Base-by-base conservation (phyloP, 2,888 invertebrate genomes). In the Epistrophe grossulariae region DNA sequence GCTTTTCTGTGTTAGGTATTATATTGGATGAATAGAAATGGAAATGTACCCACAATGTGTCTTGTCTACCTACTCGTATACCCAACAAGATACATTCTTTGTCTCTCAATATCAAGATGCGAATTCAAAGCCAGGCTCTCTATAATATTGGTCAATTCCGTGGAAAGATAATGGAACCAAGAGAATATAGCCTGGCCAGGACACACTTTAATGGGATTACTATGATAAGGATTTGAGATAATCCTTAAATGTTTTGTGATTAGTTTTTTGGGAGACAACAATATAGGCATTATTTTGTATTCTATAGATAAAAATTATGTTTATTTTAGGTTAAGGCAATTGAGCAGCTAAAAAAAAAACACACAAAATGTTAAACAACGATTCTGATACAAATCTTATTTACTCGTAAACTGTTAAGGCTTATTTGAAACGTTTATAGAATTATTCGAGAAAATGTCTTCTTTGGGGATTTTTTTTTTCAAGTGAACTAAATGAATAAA, bases 101-200 rank as follows among this genome's bases (percentile, higher is more conserved):
- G n/a, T n/a, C 45, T 48, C 28, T 28, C 17, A n/a, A 31, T 31
- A 45, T 45, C 17, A 59, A 24, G 38, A 59, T 52, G 19, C 19
- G 15, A 0, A n/a, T 10, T 24, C 19, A 19, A 28, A 55, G 31
- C 55, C 15, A 31, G n/a, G n/a, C 55, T 31, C 28, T 31, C 28
- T 0, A 24, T 1, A n/a, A 28, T 76, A 66, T 72, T 82, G 71
- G 78, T 72, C 78, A 78, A 77, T 82, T 72, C 15, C 17, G 59
- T 59, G 59, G 64, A 72, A 45, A 50, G 82, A 78, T 72, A 78
- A 78, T 72, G 71, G 17, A 17, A 2, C 35, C 43, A 28, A 43
- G 57, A 81, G 70, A 71, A 55, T 50, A 15, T 50, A 15, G n/a
- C 28, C 6, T 45, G 60, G n/a, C 4, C 24, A 13, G n/a, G 11